Evolutionary conservation across 2,113 vertebrate genomes (phyloP).

Genomic region (Edolisoma coerulescens): DNA sequence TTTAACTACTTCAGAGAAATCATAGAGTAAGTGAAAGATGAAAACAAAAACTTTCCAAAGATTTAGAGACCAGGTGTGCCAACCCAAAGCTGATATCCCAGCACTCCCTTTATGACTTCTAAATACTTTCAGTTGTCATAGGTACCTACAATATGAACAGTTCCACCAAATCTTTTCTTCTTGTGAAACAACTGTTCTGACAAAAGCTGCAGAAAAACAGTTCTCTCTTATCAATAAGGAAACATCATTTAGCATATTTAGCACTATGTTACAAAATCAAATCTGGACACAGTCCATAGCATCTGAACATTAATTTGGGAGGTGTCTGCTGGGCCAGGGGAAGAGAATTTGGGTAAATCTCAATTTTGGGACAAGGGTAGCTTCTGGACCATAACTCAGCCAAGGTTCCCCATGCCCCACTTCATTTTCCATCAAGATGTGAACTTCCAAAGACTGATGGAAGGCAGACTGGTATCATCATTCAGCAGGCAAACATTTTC

Average conservation of each 20-base stretch:
- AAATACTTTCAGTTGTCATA: not conserved
- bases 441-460: not conserved
- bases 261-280: not conserved
- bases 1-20: not conserved
- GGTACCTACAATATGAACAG: not conserved
- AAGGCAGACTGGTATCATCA: not conserved
- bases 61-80: not conserved
- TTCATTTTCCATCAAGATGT: not conserved
- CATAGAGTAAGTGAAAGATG: not conserved
- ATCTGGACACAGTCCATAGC: not conserved
- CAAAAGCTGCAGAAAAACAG: not conserved
- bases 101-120: not conserved
- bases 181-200: not conserved
- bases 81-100: not conserved
- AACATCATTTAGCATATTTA: not conserved
- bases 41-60: not conserved
- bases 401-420: not conserved
- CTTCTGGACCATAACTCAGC: not conserved
- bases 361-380: not conserved
- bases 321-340: not conserved
- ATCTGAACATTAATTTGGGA: not conserved
- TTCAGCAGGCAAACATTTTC: not conserved
- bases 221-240: not conserved
- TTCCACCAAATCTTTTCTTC: not conserved
- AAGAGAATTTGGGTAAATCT: not conserved